These are phyloP conservation scores for Watsonalla cultraria DNA, from an alignment of 2,888 invertebrate genomes.

Conservation along the genomic window DNA sequence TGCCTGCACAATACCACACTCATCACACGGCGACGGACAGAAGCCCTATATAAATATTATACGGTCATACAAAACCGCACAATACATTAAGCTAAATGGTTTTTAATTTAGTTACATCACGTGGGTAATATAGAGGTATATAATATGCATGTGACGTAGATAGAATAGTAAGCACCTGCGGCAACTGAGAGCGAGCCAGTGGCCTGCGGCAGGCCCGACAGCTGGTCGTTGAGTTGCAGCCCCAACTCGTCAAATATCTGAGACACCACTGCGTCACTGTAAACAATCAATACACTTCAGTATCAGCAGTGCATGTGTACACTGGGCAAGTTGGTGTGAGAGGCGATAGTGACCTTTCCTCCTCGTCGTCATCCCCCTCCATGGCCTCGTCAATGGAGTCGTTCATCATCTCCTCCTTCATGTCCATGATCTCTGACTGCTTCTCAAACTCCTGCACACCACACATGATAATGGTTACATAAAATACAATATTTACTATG, in stretches of 20 bases:
- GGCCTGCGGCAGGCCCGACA: constrained; percentile 90
- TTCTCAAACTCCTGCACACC: constrained; percentile 97
- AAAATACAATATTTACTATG: too few species aligned
- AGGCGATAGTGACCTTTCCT: constrained; percentile 85
- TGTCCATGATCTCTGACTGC: constrained; percentile 99
- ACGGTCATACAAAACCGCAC: too few species aligned
- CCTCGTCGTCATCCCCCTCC: constrained; percentile 98
- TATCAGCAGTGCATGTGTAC: neutral
- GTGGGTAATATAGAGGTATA: too few species aligned
- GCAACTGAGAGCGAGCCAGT: constrained; percentile 77
- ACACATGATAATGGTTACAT: neutral
- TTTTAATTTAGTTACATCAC: too few species aligned
- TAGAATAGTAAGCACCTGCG: constrained; percentile 44
- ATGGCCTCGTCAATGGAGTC: constrained; percentile 99
- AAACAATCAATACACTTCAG: constrained; percentile 12
- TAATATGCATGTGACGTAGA: neutral
- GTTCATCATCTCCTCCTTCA: constrained; percentile 99
- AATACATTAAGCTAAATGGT: too few species aligned
- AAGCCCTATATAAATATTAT: neutral
- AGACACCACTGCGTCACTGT: constrained; percentile 93
- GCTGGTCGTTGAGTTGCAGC: constrained; percentile 94
- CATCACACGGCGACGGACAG: neutral
- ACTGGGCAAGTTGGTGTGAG: neutral
- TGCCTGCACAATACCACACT: constrained; percentile 52
- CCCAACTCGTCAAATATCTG: constrained; percentile 99